A percentile compares a stretch with the other conserved stretches of the same genome.
These are phyloP conservation scores for Parelbella ahira DNA, from an alignment of 2,888 invertebrate species.

Conservation along the genomic window DNA sequence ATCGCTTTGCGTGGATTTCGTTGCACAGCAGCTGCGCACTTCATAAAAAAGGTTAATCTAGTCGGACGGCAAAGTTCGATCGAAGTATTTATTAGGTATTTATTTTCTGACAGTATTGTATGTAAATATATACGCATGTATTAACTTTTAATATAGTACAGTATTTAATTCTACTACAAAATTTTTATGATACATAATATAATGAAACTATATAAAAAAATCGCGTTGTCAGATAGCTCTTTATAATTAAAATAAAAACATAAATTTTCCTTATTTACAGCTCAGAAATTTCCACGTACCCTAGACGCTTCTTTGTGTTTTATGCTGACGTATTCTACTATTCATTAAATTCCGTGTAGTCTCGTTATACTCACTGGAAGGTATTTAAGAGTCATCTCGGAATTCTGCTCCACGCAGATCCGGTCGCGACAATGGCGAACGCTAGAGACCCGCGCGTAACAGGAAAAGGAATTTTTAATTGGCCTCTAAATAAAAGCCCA, in stretches of 20 bases:
- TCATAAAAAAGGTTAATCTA: not conserved
- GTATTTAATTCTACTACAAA: too few relatives aligned
- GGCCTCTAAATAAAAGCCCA: slow-evolving; percentile 59
- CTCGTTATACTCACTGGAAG: slow-evolving; percentile 60
- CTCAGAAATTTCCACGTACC: not conserved
- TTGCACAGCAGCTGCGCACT: slow-evolving; percentile 10
- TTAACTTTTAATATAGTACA: too few relatives aligned
- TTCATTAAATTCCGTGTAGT: slow-evolving; percentile 40
- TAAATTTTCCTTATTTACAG: not conserved
- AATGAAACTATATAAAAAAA: too few relatives aligned
- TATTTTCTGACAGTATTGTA: too few relatives aligned
- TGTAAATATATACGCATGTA: too few relatives aligned
- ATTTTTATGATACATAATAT: too few relatives aligned
- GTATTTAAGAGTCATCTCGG: slow-evolving; percentile 63
- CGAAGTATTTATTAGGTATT: too few relatives aligned
- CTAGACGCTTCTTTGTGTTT: slow-evolving; percentile 19
- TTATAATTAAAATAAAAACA: too few relatives aligned
- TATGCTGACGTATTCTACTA: slow-evolving; percentile 21
- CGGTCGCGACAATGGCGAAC: slow-evolving; percentile 60
- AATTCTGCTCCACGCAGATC: slow-evolving; percentile 52
- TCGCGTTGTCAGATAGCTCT: too few relatives aligned
- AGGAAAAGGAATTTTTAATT: slow-evolving; percentile 70
- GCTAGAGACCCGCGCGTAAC: slow-evolving; percentile 49
- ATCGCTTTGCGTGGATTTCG: slow-evolving; percentile 32
- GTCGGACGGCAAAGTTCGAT: too few relatives aligned